These are phyloP conservation scores for Macaca mulatta DNA, from an alignment of 2,113 vertebrate genomes.

Conservation along the genomic window DNA sequence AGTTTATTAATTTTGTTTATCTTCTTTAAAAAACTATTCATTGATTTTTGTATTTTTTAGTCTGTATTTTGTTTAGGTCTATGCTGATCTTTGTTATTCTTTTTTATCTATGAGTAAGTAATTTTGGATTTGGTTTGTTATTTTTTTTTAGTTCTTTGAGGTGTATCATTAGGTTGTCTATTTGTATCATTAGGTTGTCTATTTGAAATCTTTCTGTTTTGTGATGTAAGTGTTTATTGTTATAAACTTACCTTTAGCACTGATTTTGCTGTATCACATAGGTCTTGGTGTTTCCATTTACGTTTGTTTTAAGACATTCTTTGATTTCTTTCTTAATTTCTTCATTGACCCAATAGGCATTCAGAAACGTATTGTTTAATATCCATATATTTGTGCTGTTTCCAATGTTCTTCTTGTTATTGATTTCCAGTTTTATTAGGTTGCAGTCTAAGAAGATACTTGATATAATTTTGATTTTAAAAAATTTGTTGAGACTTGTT, in stretches of 20 bases:
- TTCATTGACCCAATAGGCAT: no score
- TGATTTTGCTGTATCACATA: neutral
- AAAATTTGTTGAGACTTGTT: neutral
- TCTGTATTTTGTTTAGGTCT: neutral
- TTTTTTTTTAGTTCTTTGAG: neutral
- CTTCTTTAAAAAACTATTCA: no score
- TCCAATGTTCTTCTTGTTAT: no score
- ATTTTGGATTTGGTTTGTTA: neutral
- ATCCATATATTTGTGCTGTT: no score
- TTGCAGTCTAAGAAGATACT: neutral
- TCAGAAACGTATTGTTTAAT: no score
- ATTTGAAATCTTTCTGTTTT: neutral
- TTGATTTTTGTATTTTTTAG: no score
- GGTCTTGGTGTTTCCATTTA: neutral
- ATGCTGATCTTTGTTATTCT: neutral
- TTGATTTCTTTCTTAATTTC: no score
- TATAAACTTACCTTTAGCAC: neutral
- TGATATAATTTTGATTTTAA: neutral
- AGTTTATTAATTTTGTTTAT: no score
- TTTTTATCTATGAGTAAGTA: neutral
- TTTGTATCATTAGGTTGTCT: neutral
- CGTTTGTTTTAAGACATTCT: neutral
- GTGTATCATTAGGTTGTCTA: neutral
- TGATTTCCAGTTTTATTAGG: no score
- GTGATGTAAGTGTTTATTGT: neutral